A percentile compares a stretch with the other conserved stretches of the same genome.
Evolutionary conservation across 2,888 invertebrate genomes (phyloP).

Genomic region (Alloplasta piceator): DNA sequence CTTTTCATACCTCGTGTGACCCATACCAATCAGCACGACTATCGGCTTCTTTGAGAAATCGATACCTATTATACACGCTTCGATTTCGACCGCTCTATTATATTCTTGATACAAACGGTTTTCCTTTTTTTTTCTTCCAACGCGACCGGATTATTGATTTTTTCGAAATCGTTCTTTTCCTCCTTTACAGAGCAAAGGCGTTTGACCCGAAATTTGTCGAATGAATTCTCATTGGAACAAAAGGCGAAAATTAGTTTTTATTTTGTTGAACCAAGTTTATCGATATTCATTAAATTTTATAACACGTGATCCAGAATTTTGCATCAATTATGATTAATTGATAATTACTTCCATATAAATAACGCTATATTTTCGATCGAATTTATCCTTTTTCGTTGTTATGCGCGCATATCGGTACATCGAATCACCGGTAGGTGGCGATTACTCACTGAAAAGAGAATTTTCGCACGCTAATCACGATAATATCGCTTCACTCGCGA

Average conservation of each 20-base stretch:
- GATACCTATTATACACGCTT: constrained; percentile 12
- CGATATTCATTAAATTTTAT: too few relatives aligned
- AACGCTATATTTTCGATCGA: too few relatives aligned
- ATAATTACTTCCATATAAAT: too few relatives aligned
- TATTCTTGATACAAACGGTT: constrained; percentile 28
- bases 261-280: too few relatives aligned
- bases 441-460: constrained; percentile 10
- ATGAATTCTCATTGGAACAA: neutral
- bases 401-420: neutral
- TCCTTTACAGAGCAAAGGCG: constrained; percentile 2
- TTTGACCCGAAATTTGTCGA: constrained; percentile 19
- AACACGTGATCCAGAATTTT: too few relatives aligned
- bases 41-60: constrained; percentile 2
- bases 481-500: neutral
- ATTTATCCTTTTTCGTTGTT: neutral
- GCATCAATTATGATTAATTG: too few relatives aligned
- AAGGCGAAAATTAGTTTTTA: too few relatives aligned
- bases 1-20: constrained; percentile 31
- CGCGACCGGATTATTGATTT: constrained; percentile 36
- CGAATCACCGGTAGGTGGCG: neutral
- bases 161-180: neutral
- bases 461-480: constrained; percentile 74
- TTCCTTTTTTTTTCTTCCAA: constrained; percentile 30
- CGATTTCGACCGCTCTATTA: constrained; percentile 50
- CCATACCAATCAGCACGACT: constrained; percentile 53